These are phyloP conservation scores for Cephus pulcher DNA, from an alignment of 2,888 invertebrate species.

Conservation along the genomic window DNA sequence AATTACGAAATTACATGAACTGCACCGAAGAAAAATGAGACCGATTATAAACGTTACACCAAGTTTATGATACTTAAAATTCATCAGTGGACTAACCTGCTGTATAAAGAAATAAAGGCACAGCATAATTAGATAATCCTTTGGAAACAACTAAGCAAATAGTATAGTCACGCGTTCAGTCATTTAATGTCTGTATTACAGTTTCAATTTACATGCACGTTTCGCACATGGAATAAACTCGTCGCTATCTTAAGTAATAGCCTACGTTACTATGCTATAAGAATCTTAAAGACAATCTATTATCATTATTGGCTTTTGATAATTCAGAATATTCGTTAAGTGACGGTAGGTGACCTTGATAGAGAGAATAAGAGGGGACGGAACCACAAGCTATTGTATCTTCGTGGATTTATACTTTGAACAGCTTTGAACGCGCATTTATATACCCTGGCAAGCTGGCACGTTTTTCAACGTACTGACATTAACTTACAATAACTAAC, in stretches of 20 bases:
- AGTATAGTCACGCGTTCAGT: neutral
- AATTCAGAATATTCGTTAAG: neutral
- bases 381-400: neutral
- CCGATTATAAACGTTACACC: neutral
- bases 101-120: constrained; percentile 20
- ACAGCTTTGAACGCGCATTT: neutral
- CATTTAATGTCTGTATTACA: neutral
- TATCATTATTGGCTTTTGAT: constrained; percentile 4
- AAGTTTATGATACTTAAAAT: neutral
- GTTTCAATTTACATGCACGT: neutral
- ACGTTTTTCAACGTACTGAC: neutral
- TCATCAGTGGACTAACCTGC: constrained; percentile 5
- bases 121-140: neutral
- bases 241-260: neutral
- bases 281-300: neutral
- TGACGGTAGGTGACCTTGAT: neutral
- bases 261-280: neutral
- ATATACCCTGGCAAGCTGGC: neutral
- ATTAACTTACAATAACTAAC: neutral
- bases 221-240: neutral
- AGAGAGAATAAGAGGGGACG: neutral
- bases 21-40: neutral
- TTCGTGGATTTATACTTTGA: neutral
- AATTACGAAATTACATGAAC: neutral
- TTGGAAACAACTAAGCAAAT: neutral